A percentile compares a stretch with the other conserved stretches of the same genome.
Conservation (phyloP, 2,113 vertebrate genomes). For the Megaptera novaeangliae region DNA sequence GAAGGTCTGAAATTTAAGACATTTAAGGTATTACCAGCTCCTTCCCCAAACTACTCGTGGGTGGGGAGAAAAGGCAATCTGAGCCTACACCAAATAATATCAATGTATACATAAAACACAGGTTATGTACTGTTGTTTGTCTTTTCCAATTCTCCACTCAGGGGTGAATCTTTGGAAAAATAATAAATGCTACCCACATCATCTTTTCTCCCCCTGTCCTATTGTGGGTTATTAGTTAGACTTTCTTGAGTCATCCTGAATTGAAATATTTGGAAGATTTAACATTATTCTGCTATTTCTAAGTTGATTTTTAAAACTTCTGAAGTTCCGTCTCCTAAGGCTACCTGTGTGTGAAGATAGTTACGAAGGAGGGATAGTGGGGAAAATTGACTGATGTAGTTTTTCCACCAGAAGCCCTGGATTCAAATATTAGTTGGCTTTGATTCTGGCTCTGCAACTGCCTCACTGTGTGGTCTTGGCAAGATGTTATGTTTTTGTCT, state of each 20-base stretch:
- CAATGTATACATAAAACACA: neutral
- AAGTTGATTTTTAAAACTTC: neutral
- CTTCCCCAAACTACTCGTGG: neutral
- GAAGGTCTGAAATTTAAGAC: neutral
- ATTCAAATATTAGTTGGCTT: neutral
- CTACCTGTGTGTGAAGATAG: neutral
- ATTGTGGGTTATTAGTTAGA: neutral
- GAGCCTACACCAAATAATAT: neutral
- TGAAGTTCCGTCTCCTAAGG: neutral
- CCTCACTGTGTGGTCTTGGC: constrained; percentile 49
- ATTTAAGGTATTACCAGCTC: neutral
- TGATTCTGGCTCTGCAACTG: neutral
- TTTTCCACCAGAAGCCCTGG: neutral
- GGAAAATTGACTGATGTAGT: neutral
- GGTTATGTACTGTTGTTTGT: neutral
- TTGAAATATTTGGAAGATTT: neutral
- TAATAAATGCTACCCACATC: neutral
- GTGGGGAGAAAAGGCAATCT: neutral
- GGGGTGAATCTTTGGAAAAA: neutral
- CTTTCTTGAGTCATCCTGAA: neutral
- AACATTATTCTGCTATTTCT: neutral
- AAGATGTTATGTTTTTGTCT: neutral
- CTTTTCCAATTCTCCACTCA: neutral
- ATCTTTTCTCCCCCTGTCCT: neutral
- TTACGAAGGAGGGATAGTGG: neutral